Percentiles rank a stretch among this genome's conserved stretches.
These are phyloP conservation scores for Apoda limacodes DNA, from an alignment of 2,888 invertebrate genomes.

Conservation along the genomic window DNA sequence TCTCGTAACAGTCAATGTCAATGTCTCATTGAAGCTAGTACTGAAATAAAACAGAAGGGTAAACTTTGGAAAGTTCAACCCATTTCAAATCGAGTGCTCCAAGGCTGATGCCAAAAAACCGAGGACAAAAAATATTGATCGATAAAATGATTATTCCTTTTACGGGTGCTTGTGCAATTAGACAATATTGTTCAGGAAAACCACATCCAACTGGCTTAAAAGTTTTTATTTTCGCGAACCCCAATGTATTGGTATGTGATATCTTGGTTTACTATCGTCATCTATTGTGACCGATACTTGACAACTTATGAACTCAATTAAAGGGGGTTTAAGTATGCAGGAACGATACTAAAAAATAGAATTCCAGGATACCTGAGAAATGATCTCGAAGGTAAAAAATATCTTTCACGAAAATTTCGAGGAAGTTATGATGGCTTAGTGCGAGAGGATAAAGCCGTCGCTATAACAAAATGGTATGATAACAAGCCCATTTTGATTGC, in stretches of 20 bases:
- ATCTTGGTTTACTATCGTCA: conserved; percentile 8
- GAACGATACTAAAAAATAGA: conserved; percentile 1
- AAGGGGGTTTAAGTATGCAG: too few species aligned
- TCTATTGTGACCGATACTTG: too few species aligned
- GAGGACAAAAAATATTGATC: conserved; percentile 13
- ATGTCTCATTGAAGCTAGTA: conserved; percentile 10
- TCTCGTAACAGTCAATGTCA: conserved; percentile 9
- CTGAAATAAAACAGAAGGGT: conserved; percentile 9
- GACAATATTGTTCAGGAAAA: conserved; percentile 10
- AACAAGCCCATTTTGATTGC: too few species aligned
- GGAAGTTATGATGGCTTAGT: too few species aligned
- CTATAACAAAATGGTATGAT: too few species aligned
- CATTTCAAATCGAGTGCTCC: conserved; percentile 10
- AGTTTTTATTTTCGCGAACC: conserved; percentile 8
- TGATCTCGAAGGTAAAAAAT: conserved; percentile 2
- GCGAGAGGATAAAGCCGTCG: too few species aligned
- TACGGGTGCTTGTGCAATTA: conserved; percentile 7
- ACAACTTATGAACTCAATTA: too few species aligned
- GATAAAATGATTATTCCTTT: conserved; percentile 9
- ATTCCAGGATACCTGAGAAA: conserved; percentile 2
- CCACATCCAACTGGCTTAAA: conserved; percentile 10
- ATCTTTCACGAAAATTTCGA: conserved; percentile 1
- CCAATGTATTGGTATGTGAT: conserved; percentile 9
- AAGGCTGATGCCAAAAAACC: conserved; percentile 9
- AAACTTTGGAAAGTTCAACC: conserved; percentile 18